phyloP scores from a whole-genome alignment of 2,113 vertebrate species.

The Phaetusa simplex region DNA sequence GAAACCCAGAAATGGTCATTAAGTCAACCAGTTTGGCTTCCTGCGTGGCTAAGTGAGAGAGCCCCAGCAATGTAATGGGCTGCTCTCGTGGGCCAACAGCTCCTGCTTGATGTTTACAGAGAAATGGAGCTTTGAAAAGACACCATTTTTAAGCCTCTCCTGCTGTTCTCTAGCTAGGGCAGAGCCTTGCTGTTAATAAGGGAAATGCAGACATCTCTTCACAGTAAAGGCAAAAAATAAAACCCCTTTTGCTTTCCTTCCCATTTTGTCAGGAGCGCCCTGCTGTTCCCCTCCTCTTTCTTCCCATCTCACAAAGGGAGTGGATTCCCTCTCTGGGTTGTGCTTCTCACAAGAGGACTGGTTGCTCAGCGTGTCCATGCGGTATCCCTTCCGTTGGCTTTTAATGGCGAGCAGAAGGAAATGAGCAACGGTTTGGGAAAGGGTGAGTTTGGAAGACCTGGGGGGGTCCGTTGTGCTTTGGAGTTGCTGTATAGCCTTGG shows the following conservation, averaged over 20 bases:
- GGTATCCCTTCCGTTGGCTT: not conserved
- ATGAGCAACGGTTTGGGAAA: not conserved
- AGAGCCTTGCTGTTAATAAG: constrained; percentile 40
- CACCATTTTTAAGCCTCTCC: not conserved
- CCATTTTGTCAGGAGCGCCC: constrained; percentile 30
- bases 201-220: constrained; percentile 28
- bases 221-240: constrained; percentile 18
- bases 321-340: not conserved
- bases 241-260: constrained; percentile 19
- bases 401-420: not conserved
- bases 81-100: not conserved
- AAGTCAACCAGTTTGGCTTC: not conserved
- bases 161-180: constrained; percentile 38
- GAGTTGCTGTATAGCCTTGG: not conserved
- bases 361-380: not conserved
- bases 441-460: not conserved
- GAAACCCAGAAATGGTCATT: not conserved
- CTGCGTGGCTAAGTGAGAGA: not conserved
- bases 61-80: not conserved
- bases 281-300: constrained; percentile 8
- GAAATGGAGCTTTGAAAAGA: constrained; percentile 10
- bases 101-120: constrained; percentile 18
- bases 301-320: constrained; percentile 8
- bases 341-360: not conserved
- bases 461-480: not conserved